Conservation (phyloP, 2,888 invertebrate species). For the Branchellion lobata region DNA sequence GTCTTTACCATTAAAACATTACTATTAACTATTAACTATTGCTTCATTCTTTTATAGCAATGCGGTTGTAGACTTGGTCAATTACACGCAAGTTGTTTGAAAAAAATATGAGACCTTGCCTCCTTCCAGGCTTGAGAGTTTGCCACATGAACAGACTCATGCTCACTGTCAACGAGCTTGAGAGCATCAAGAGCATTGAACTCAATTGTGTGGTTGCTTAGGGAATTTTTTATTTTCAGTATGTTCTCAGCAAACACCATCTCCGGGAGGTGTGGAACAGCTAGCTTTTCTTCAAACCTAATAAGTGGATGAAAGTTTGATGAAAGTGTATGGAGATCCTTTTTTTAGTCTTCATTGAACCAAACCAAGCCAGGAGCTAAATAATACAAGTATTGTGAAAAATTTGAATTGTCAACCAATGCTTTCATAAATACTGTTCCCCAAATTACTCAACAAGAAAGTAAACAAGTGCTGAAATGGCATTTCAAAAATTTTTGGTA, state of each 20-base stretch:
- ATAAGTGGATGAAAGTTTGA: slow-evolving; percentile 2
- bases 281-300: slow-evolving; percentile 58
- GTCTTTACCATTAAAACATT: too few relatives aligned
- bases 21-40: too few relatives aligned
- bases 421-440: too few relatives aligned
- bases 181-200: slow-evolving; percentile 91
- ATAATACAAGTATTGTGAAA: background rate
- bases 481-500: too few relatives aligned
- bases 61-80: too few relatives aligned
- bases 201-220: slow-evolving; percentile 66
- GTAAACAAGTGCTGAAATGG: too few relatives aligned
- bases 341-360: background rate
- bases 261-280: slow-evolving; percentile 90
- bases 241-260: slow-evolving; percentile 95
- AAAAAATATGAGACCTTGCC: slow-evolving; percentile 71
- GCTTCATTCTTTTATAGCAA: too few relatives aligned
- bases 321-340: background rate
- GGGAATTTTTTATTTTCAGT: slow-evolving; percentile 70
- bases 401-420: too few relatives aligned
- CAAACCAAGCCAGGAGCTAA: background rate
- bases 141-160: slow-evolving; percentile 75
- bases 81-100: too few relatives aligned
- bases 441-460: too few relatives aligned
- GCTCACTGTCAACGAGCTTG: slow-evolving; percentile 69
- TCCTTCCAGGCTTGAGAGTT: slow-evolving; percentile 88